Evolutionary conservation across 1,140 invertebrate species (phyloP).

Genomic region (Charaxes varanes): DNA sequence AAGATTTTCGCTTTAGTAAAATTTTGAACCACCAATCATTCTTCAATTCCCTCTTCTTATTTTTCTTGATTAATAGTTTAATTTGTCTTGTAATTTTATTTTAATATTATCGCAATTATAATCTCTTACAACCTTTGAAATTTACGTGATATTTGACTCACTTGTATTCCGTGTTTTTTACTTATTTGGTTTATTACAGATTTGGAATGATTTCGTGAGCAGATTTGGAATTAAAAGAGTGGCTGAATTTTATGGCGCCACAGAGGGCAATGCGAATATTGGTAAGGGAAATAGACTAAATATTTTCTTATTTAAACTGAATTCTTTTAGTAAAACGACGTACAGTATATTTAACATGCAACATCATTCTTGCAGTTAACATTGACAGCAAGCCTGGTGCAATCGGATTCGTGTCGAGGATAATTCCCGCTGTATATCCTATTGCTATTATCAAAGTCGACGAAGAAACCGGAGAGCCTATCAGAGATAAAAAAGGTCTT

Average conservation of each 20-base stretch:
- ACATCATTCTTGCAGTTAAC: constrained; percentile 88
- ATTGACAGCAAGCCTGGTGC: constrained; percentile 93
- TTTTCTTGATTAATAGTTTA: too few species aligned
- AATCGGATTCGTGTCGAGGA: constrained; percentile 95
- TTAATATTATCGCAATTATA: too few species aligned
- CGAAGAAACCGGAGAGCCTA: constrained; percentile 86
- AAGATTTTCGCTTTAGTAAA: too few species aligned
- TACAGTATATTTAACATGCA: too few species aligned
- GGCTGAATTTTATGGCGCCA: constrained; percentile 97
- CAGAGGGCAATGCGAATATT: constrained; percentile 97
- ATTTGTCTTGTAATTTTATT: too few species aligned
- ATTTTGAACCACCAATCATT: too few species aligned
- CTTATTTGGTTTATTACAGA: constrained; percentile 82
- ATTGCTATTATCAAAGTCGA: constrained; percentile 94
- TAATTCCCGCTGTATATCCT: constrained; percentile 89
- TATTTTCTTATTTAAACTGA: not conserved
- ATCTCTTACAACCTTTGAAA: too few species aligned
- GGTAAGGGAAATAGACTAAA: constrained; percentile 72
- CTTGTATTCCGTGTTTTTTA: too few species aligned
- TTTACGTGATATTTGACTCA: too few species aligned
- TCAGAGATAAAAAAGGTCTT: constrained; percentile 86
- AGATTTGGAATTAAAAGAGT: constrained; percentile 91
- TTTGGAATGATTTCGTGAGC: constrained; percentile 94
- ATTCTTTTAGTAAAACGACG: too few species aligned
- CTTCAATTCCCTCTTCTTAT: too few species aligned